Conservation (phyloP, 2,888 invertebrate genomes). For the Esperia sulphurella region DNA sequence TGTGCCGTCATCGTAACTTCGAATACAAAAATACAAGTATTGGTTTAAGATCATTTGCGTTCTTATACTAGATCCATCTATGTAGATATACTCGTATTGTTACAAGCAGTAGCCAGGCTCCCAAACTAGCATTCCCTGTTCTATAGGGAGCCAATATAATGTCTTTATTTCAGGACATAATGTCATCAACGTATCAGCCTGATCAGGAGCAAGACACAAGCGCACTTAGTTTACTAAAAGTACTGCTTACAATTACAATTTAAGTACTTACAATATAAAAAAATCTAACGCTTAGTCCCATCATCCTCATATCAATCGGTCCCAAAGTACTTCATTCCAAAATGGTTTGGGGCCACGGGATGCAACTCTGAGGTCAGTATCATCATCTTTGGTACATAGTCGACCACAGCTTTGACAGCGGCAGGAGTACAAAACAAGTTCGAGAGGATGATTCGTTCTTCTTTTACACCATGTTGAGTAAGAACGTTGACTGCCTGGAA, state of each 20-base stretch:
- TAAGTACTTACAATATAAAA: neutral
- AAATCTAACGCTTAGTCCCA: constrained; percentile 12
- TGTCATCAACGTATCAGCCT: too few species aligned
- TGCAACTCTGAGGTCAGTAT: constrained; percentile 97
- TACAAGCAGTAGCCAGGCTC: too few species aligned
- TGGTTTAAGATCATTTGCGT: too few species aligned
- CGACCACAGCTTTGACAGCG: constrained; percentile 90
- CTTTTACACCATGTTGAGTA: constrained; percentile 95
- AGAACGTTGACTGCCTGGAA: constrained; percentile 94
- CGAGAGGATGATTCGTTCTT: constrained; percentile 96
- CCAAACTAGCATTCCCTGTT: too few species aligned
- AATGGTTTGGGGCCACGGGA: constrained; percentile 97
- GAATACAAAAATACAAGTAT: too few species aligned
- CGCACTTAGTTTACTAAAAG: too few species aligned
- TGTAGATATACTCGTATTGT: too few species aligned
- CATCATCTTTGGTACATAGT: constrained; percentile 93
- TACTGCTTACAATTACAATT: neutral
- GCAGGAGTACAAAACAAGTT: constrained; percentile 98
- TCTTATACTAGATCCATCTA: too few species aligned
- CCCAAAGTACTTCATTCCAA: constrained; percentile 99
- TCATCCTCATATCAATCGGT: constrained; percentile 85
- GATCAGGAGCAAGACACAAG: too few species aligned
- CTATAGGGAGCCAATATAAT: too few species aligned
- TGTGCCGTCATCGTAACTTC: too few species aligned
- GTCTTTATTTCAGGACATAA: too few species aligned